These are phyloP conservation scores for Dolichoris vasculosae DNA, from an alignment of 1,140 invertebrate genomes.

Conservation along the genomic window DNA sequence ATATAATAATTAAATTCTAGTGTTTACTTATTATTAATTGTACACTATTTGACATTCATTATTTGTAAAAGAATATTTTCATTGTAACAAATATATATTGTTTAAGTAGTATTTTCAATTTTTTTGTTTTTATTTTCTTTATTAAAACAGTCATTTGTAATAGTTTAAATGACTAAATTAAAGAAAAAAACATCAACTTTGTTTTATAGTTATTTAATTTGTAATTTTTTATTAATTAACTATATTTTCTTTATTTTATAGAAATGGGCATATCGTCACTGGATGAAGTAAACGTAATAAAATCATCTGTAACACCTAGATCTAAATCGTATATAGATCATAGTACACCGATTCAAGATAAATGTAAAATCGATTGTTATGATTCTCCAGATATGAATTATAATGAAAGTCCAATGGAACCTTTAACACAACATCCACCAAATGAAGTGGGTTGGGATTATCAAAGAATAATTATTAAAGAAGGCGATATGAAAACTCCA, in stretches of 20 bases:
- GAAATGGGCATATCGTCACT: constrained; percentile 34
- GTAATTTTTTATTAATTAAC: not conserved
- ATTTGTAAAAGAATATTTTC: no score
- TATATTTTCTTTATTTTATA: constrained; percentile 41
- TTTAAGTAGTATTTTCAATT: no score
- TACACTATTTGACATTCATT: no score
- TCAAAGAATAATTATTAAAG: constrained; percentile 55
- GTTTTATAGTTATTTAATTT: constrained; percentile 26
- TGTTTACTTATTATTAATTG: no score
- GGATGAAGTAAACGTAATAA: constrained; percentile 40
- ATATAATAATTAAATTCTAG: no score
- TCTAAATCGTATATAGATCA: constrained; percentile 42
- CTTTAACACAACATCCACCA: constrained; percentile 62
- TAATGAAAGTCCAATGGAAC: constrained; percentile 56
- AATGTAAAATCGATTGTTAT: constrained; percentile 32
- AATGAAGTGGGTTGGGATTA: constrained; percentile 68
- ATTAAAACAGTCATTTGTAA: no score
- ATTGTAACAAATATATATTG: no score
- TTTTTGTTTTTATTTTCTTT: no score
- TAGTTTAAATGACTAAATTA: not conserved
- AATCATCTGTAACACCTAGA: constrained; percentile 3
- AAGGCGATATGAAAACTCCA: constrained; percentile 37
- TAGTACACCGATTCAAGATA: constrained; percentile 61
- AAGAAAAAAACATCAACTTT: not conserved
- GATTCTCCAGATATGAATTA: constrained; percentile 57